These are phyloP conservation scores for Lycaena phlaeas DNA, from an alignment of 2,888 invertebrate species.

Conservation along the genomic window DNA sequence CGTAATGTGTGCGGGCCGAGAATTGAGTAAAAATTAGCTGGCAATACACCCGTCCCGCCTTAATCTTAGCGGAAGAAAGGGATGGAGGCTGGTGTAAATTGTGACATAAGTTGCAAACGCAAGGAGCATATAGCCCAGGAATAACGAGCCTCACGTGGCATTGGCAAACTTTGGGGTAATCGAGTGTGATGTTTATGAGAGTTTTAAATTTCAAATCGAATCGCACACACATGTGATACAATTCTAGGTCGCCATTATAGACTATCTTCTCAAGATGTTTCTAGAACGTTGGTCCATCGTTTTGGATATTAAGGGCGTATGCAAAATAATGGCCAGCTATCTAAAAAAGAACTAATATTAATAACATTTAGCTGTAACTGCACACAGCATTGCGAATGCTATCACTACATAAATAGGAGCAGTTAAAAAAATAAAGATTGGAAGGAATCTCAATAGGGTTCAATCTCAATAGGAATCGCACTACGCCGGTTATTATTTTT, in stretches of 20 bases:
- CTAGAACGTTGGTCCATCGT: slow-evolving; percentile 4
- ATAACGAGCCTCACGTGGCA: slow-evolving; percentile 27
- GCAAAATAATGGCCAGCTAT: too few species aligned
- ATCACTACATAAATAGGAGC: too few species aligned
- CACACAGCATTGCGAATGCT: too few species aligned
- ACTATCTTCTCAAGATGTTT: slow-evolving; percentile 22
- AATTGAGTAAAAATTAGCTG: slow-evolving; percentile 39
- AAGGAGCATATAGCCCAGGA: slow-evolving; percentile 22
- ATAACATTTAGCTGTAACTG: too few species aligned
- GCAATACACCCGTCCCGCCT: slow-evolving; percentile 18
- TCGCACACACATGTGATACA: slow-evolving; percentile 23
- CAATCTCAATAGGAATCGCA: too few species aligned
- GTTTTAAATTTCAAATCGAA: slow-evolving; percentile 35
- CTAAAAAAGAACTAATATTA: too few species aligned
- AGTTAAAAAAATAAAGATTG: too few species aligned
- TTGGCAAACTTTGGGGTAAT: slow-evolving; percentile 28
- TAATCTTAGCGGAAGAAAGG: slow-evolving; percentile 15
- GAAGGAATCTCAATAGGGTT: too few species aligned
- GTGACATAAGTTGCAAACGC: slow-evolving; percentile 16
- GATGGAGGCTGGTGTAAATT: slow-evolving; percentile 17
- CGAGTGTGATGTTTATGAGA: slow-evolving; percentile 39
- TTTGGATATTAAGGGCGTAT: neutral
- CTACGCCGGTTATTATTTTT: too few species aligned
- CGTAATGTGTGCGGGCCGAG: slow-evolving; percentile 36
- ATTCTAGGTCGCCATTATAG: slow-evolving; percentile 22